Evolutionary conservation across 2,888 invertebrate genomes (phyloP).

Genomic region (Papilio elwesi): DNA sequence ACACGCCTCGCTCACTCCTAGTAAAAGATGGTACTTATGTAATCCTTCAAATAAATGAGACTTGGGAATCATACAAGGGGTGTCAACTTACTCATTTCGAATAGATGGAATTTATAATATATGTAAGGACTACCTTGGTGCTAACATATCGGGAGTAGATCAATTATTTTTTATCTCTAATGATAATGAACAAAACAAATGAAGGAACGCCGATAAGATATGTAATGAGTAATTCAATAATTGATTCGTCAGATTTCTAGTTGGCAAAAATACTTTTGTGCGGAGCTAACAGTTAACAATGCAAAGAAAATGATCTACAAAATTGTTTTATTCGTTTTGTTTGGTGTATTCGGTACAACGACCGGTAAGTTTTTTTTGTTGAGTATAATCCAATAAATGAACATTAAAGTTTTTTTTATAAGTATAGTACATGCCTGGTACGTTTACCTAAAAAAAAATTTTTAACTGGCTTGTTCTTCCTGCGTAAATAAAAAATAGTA

Average conservation of each 20-base stretch:
- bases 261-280: constrained; percentile 25
- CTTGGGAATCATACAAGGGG: no score
- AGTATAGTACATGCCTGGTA: no score
- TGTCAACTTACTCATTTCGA: no score
- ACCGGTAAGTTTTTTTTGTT: constrained; percentile 57
- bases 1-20: no score
- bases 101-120: background rate
- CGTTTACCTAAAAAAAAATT: no score
- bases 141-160: constrained; percentile 10
- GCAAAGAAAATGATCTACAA: constrained; percentile 54
- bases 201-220: constrained; percentile 40
- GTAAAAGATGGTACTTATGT: no score
- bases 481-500: no score
- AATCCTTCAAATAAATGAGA: no score
- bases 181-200: constrained; percentile 38
- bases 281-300: constrained; percentile 13
- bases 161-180: constrained; percentile 27
- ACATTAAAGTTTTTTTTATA: no score
- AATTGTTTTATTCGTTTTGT: constrained; percentile 59
- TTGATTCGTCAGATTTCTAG: constrained; percentile 18
- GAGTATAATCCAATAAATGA: background rate
- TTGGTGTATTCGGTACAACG: constrained; percentile 54
- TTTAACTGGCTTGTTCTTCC: no score
- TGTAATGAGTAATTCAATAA: constrained; percentile 39
- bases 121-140: background rate